phyloP scores from a whole-genome alignment of 1,140 invertebrate species.

The Drosophila lini region DNA sequence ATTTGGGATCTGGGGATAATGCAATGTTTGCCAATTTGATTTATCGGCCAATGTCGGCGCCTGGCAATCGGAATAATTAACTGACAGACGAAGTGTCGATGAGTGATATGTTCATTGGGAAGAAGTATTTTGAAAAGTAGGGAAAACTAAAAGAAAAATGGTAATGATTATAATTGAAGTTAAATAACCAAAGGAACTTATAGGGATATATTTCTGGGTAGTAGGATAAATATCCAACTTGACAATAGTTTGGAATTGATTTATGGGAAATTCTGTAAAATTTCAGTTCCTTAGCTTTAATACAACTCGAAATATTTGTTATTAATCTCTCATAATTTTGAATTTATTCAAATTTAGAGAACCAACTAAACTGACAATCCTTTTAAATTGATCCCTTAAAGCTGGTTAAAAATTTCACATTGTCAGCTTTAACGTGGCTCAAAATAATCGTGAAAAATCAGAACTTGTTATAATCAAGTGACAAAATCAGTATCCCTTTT shows the following conservation, averaged over 20 bases:
- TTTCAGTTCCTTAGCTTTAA: not conserved
- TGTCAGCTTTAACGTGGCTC: not conserved
- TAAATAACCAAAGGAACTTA: too few species aligned
- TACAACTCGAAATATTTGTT: not conserved
- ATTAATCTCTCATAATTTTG: too few species aligned
- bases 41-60: conserved; percentile 43
- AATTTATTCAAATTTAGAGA: too few species aligned
- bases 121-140: not conserved
- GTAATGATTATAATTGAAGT: not conserved
- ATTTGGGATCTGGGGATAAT: conserved; percentile 46
- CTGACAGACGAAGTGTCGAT: conserved; percentile 5
- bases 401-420: too few species aligned
- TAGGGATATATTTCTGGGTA: not conserved
- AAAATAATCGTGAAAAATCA: not conserved
- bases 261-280: not conserved
- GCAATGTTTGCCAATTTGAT: conserved; percentile 72
- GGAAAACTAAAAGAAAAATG: not conserved
- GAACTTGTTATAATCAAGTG: not conserved
- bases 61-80: conserved; percentile 62
- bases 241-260: not conserved
- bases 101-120: conserved; percentile 8
- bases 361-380: not conserved
- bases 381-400: not conserved
- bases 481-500: conserved; percentile 1
- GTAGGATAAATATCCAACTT: not conserved